These are phyloP conservation scores for Neoniphon sammara DNA, from an alignment of 2,797 vertebrate genomes.

Conservation along the genomic window DNA sequence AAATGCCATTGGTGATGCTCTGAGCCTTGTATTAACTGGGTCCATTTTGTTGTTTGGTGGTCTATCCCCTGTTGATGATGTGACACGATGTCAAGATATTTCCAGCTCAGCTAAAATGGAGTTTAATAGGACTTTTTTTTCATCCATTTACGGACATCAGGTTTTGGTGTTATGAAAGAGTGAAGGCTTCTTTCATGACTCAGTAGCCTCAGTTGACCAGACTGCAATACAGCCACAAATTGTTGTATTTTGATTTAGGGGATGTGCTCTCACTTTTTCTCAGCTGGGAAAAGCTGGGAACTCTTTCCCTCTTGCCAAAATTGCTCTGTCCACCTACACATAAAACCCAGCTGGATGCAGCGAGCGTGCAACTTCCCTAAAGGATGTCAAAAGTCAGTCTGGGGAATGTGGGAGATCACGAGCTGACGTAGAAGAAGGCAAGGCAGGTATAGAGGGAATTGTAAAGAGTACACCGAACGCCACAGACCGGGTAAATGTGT, in stretches of 20 bases:
- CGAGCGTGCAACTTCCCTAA: conserved; percentile 12
- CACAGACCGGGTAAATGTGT: too few species aligned
- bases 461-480: too few species aligned
- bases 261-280: background rate
- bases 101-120: background rate
- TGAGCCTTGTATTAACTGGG: too few species aligned
- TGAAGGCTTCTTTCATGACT: conserved; percentile 18
- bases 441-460: too few species aligned
- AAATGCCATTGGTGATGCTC: too few species aligned
- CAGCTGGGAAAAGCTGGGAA: background rate
- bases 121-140: background rate
- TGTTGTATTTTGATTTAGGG: conserved; percentile 11
- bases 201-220: conserved; percentile 6
- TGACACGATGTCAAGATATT: background rate
- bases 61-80: background rate
- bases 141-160: too few species aligned
- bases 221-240: conserved; percentile 9
- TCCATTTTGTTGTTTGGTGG: too few species aligned
- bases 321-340: conserved; percentile 1
- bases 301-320: conserved; percentile 1
- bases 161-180: conserved; percentile 7
- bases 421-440: too few species aligned
- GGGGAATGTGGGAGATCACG: too few species aligned
- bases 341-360: background rate
- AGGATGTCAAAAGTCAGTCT: too few species aligned